A percentile compares a stretch with the other conserved stretches of the same genome.
Conservation (phyloP, 2,113 vertebrate species). For the Todiramphus saurophagus region DNA sequence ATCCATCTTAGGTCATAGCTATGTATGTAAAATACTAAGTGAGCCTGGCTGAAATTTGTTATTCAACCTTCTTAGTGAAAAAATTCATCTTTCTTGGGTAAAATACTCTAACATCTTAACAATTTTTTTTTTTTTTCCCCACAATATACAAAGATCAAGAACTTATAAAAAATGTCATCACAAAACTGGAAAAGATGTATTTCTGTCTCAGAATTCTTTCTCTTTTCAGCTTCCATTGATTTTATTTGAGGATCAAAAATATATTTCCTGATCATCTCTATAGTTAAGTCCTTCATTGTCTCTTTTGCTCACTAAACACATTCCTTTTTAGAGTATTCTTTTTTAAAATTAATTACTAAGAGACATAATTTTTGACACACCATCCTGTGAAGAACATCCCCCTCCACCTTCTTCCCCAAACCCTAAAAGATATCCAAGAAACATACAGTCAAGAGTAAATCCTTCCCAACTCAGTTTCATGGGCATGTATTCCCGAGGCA, state of each 20-base stretch:
- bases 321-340: neutral
- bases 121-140: neutral
- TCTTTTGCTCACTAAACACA: neutral
- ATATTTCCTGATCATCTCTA: neutral
- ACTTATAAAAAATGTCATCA: neutral
- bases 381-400: neutral
- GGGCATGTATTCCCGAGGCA: neutral
- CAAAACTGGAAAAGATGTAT: neutral
- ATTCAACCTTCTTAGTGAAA: neutral
- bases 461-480: neutral
- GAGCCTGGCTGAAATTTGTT: neutral
- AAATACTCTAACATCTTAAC: neutral
- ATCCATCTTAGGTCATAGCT: neutral
- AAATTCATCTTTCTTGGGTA: neutral
- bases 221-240: neutral
- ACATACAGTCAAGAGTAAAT: neutral
- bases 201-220: neutral
- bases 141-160: neutral
- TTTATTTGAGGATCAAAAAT: neutral
- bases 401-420: neutral
- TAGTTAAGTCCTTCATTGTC: neutral
- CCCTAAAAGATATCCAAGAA: neutral
- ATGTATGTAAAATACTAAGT: neutral
- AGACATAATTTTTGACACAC: neutral
- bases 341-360: neutral